A percentile compares a stretch with the other conserved stretches of the same genome.
phyloP scores from a whole-genome alignment of 1,140 invertebrate species.

The Drosophila teissieri region DNA sequence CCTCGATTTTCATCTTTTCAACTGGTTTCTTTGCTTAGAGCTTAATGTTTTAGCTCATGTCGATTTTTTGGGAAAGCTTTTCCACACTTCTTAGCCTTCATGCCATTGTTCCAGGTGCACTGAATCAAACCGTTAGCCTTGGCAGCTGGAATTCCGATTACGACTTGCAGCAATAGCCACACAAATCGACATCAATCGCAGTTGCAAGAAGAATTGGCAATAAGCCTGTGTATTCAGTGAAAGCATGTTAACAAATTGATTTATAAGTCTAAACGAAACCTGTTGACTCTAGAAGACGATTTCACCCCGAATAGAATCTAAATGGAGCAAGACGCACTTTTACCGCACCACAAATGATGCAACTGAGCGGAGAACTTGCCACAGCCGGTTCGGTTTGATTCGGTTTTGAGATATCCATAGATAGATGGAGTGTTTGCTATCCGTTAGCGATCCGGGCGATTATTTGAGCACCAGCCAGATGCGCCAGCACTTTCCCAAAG shows the following conservation, averaged over 20 bases:
- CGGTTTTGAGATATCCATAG: background rate
- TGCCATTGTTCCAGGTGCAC: conserved; percentile 45
- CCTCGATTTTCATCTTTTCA: conserved; percentile 25
- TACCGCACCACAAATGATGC: conserved; percentile 61
- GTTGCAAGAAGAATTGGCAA: conserved; percentile 29
- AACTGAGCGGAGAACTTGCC: conserved; percentile 38
- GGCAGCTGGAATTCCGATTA: conserved; percentile 33
- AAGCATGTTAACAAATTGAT: conserved; percentile 55
- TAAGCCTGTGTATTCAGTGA: conserved; percentile 52
- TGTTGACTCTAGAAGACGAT: conserved; percentile 34
- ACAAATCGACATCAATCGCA: background rate
- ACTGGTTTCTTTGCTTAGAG: conserved; percentile 37
- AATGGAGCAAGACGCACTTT: conserved; percentile 68
- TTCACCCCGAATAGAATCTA: conserved; percentile 54
- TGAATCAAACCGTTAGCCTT: conserved; percentile 43
- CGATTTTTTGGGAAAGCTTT: conserved; percentile 49
- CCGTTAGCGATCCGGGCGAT: conserved; percentile 33
- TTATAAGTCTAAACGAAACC: conserved; percentile 60
- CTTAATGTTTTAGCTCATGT: conserved; percentile 32
- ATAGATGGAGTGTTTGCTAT: conserved; percentile 27
- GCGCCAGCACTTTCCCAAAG: conserved; percentile 56
- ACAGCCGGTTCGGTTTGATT: conserved; percentile 51
- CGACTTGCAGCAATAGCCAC: conserved; percentile 6
- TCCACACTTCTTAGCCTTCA: background rate
- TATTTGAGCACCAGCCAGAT: conserved; percentile 30